phyloP scores from a whole-genome alignment of 1,140 invertebrate genomes.

The Augochlora pura region DNA sequence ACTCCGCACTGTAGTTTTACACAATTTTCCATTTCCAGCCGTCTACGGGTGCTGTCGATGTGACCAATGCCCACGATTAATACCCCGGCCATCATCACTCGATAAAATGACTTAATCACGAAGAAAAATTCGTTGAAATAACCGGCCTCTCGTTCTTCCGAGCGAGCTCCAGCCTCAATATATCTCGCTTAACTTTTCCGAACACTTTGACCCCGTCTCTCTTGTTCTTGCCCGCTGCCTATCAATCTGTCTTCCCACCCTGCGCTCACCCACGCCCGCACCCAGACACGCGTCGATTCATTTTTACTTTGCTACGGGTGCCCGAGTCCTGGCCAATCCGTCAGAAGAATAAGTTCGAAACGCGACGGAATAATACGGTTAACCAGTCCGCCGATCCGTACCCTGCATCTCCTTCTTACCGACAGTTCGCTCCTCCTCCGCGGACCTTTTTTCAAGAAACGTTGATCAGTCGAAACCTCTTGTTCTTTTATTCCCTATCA shows the following conservation, averaged over 20 bases:
- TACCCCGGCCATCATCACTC: conserved; percentile 18
- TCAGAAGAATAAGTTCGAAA: conserved; percentile 35
- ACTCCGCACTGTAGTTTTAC: neutral
- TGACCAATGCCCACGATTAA: conserved; percentile 26
- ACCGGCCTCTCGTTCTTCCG: conserved; percentile 2
- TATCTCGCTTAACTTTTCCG: conserved; percentile 43
- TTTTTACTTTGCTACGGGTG: conserved; percentile 22
- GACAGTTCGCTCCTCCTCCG: neutral
- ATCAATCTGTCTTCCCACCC: conserved; percentile 31
- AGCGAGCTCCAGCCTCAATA: conserved; percentile 31
- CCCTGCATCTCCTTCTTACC: neutral
- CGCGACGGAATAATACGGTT: conserved; percentile 35
- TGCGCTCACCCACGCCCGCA: too few species aligned
- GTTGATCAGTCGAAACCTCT: too few species aligned
- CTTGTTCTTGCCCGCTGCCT: conserved; percentile 1
- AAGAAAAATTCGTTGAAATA: conserved; percentile 38
- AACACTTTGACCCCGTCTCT: neutral
- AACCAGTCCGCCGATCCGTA: neutral
- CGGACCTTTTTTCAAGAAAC: too few species aligned
- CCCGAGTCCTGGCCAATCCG: conserved; percentile 3
- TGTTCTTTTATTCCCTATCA: too few species aligned
- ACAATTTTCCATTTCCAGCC: conserved; percentile 6
- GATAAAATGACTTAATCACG: conserved; percentile 39
- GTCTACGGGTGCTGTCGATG: neutral
- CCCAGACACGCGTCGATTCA: conserved; percentile 13